Conservation (phyloP, 2,888 invertebrate genomes). For the Dolomedes plantarius region DNA sequence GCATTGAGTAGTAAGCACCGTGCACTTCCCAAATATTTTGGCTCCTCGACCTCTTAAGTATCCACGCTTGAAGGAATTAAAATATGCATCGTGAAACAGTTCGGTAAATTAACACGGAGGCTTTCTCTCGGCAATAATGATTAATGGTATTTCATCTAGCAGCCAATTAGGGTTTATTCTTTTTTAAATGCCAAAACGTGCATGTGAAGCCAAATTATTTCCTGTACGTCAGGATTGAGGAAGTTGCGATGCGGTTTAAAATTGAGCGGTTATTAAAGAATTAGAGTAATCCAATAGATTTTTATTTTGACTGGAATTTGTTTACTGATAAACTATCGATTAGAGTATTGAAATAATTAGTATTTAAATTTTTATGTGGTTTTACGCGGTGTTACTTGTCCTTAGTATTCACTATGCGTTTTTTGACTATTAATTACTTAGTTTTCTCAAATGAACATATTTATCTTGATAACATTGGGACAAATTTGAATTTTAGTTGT, state of each 20-base stretch:
- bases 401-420: too few relatives aligned
- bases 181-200: conserved; percentile 6
- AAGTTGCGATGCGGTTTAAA: neutral
- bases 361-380: neutral
- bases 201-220: neutral
- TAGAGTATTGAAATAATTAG: neutral
- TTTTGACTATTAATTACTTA: too few relatives aligned
- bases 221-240: neutral
- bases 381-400: too few relatives aligned
- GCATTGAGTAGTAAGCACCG: too few relatives aligned
- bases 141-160: conserved; percentile 25
- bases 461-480: too few relatives aligned
- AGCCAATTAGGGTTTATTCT: conserved; percentile 6
- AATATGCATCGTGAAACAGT: conserved; percentile 15
- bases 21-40: neutral
- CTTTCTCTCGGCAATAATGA: conserved; percentile 17
- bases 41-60: neutral
- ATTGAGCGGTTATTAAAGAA: neutral
- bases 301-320: neutral
- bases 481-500: too few relatives aligned
- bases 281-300: neutral
- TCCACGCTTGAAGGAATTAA: neutral
- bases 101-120: conserved; percentile 14
- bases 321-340: neutral
- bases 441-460: too few relatives aligned